These are phyloP conservation scores for Tiliacea aurago DNA, from an alignment of 2,888 invertebrate species.

Conservation along the genomic window DNA sequence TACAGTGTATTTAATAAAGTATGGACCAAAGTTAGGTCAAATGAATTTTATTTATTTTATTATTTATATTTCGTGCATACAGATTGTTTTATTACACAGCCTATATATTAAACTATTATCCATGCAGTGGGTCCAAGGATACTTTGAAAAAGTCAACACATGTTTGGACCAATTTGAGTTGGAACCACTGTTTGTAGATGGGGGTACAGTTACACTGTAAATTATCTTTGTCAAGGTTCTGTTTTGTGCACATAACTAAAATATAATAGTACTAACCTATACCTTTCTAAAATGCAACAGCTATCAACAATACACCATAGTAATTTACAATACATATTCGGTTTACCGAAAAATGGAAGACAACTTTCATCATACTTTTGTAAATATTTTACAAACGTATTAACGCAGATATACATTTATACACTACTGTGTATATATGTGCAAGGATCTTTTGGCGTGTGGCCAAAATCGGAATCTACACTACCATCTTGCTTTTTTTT, in stretches of 20 bases:
- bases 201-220: background rate
- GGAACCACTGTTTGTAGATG: background rate
- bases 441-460: no score
- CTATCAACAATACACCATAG: constrained; percentile 19
- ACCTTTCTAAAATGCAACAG: constrained; percentile 47
- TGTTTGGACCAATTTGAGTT: background rate
- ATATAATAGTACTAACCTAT: constrained; percentile 15
- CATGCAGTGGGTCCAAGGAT: background rate
- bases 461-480: background rate
- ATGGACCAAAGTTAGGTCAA: no score
- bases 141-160: background rate
- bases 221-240: background rate
- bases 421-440: background rate
- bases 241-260: background rate
- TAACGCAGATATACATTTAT: background rate
- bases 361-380: constrained; percentile 28
- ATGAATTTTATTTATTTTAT: no score
- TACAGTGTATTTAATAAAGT: no score
- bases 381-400: constrained; percentile 2
- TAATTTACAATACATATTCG: constrained; percentile 43
- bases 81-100: constrained; percentile 31
- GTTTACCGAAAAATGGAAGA: constrained; percentile 60
- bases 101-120: constrained; percentile 18
- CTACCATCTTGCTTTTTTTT: background rate
- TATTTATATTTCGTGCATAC: no score